Evolutionary conservation across 2,888 invertebrate genomes (phyloP), one percentile per base, ranked within the genome.

Genomic region (Abscondita cerata): DNA sequence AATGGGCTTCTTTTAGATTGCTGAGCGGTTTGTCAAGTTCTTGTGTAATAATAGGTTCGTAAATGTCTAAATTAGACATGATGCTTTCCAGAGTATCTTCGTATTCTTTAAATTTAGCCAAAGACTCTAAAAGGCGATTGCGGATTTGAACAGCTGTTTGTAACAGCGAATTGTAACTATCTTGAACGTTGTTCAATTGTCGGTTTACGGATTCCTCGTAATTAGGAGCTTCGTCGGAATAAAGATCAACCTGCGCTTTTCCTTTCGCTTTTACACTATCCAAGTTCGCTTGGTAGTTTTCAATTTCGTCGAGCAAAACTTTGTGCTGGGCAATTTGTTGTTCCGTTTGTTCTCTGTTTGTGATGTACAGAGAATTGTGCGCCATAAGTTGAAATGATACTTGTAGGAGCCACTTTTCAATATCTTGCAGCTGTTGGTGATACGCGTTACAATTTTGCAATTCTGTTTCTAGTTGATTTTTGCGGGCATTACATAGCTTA

Each of bases 321-420:
- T 92, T 90, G 73, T 97, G 96, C 75, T 95, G 93, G n/a, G 90
- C 89, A 36, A 96, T 86, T 80, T 96, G 96, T 67, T 95, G 92
- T 72, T 92, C 87, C 0, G 96, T 96, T 78, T 97, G 95, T 70
- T 95, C 92, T 59, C 94, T 87, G 74, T 93, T 95, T 3, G 92
- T 91, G 63, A 96, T 96, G 76, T 95, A 95, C 15, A 96, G 83
- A 0, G 96, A 95, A 78, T 97, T 97, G 76, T 96, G 96, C 0
- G 95, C 93, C 96, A 97, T 96, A 0, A 97, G 84, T 75, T 95
- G 93, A 87, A 96, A 96, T 1, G 96, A 96, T 52, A 95, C 92
- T 81, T 96, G 96, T 18, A 97, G 80, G 47, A 97, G 82, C 97
- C 97, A 98, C 78, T 96, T 96, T 78, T 97, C 97, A 0, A 92